Conservation (phyloP, 2,888 invertebrate genomes). For the Acanthosepion pharaonis region DNA sequence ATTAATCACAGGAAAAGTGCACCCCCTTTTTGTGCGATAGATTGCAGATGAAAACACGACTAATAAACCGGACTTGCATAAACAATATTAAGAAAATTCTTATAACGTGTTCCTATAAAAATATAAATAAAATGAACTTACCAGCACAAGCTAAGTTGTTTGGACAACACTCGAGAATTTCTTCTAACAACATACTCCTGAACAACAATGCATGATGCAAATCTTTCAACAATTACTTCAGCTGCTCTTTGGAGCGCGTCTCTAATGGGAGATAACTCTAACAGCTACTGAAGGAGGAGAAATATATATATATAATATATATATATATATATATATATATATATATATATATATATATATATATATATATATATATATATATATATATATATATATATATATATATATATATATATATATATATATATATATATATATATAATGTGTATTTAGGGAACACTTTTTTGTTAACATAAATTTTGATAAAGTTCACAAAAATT, state of each 20-base stretch:
- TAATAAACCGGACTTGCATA: not conserved
- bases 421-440: not conserved
- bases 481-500: too few species aligned
- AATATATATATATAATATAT: not conserved
- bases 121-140: not conserved
- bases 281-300: not conserved
- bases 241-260: not conserved
- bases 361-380: not conserved
- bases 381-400: not conserved
- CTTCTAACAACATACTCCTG: not conserved
- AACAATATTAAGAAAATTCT: not conserved
- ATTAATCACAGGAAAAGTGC: not conserved
- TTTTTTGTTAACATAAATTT: not conserved
- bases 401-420: not conserved
- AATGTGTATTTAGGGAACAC: not conserved
- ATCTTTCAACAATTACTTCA: not conserved
- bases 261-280: not conserved
- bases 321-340: not conserved
- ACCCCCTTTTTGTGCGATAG: not conserved
- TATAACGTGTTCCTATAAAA: not conserved
- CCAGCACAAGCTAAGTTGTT: conserved; percentile 21
- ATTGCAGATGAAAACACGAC: not conserved
- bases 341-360: not conserved
- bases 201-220: not conserved
- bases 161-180: not conserved